Evolutionary conservation across 2,888 invertebrate genomes (phyloP), one percentile per base, ranked within the genome.

Genomic region (Lypha dubia): DNA sequence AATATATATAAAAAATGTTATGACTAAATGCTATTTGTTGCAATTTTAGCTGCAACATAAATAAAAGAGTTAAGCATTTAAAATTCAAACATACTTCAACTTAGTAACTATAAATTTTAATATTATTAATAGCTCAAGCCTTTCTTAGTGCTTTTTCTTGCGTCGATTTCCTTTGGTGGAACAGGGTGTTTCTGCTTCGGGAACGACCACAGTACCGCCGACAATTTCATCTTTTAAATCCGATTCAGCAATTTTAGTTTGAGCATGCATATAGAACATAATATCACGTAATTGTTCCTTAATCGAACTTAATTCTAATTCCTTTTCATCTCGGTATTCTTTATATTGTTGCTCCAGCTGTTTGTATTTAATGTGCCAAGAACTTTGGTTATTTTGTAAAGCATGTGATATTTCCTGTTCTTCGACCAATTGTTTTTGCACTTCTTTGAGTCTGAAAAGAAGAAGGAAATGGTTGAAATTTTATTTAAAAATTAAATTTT

Each of bases 261-360:
- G 96, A 0, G 98, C 98, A 87, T 98, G 97, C 88, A 99, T 94
- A 91, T 96, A 98, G 93, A 99, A 98, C 98, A 99, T 98, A 65
- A 99, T 94, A 93, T 99, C 99, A 44, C 97, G 94, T 9, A 99
- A 94, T 93, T 99, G 98, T 88, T 99, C 99, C 87, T 96, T 95
- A 38, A 99, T 93, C 22, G 98, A 98, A 0, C 92, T 87, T n/a
- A 98, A 94, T 94, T 98, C 95, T 62, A 92, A 89, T 75, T 94
- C 93, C 86, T 94, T 94, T 93, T 97, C 95, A 58, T 92, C 89
- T 80, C 94, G 93, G 85, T 93, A 94, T 11, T 90, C 92, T 77
- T 92, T 93, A 86, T 91, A 93, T 75, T 93, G 93, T 76, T 93
- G 92, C 87, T 95, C 94, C 17, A 95, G 88, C 24, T 92, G 91